Evolutionary conservation across 2,888 invertebrate genomes (phyloP).

Genomic region (Stenotaenia linearis): DNA sequence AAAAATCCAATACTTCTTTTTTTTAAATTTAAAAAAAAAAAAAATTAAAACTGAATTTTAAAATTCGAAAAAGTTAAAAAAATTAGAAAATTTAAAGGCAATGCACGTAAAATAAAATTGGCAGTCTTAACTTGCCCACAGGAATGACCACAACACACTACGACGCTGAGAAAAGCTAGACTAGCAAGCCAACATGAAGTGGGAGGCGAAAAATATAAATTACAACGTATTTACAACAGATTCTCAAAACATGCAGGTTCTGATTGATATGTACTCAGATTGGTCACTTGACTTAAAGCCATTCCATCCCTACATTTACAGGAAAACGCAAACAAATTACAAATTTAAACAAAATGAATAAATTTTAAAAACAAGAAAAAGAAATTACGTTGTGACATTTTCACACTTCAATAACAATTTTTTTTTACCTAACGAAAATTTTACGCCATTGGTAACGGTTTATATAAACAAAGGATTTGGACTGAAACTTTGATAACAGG

Average conservation of each 20-base stretch:
- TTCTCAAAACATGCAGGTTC: slow-evolving; percentile 8
- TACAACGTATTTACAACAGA: slow-evolving; percentile 23
- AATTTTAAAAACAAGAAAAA: neutral
- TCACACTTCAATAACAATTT: slow-evolving; percentile 10
- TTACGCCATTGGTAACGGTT: neutral
- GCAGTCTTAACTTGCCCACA: slow-evolving; percentile 2
- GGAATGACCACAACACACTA: slow-evolving; percentile 24
- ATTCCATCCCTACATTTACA: neutral
- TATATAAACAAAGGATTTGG: slow-evolving; percentile 11
- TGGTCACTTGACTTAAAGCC: slow-evolving; percentile 26
- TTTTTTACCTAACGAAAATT: neutral
- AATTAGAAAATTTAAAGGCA: neutral
- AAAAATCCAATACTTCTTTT: too few species aligned
- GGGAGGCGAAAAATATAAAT: slow-evolving; percentile 24
- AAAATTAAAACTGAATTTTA: neutral
- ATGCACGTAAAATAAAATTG: slow-evolving; percentile 2
- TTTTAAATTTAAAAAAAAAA: neutral
- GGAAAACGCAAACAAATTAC: slow-evolving; percentile 9
- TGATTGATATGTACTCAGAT: slow-evolving; percentile 26
- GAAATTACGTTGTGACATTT: slow-evolving; percentile 6
- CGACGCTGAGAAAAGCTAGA: slow-evolving; percentile 19
- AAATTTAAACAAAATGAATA: neutral
- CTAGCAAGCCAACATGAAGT: slow-evolving; percentile 26
- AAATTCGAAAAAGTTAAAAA: neutral
- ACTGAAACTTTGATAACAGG: slow-evolving; percentile 10